Conservation (phyloP, 2,888 invertebrate species). For the Schizotus pectinicornis region DNA sequence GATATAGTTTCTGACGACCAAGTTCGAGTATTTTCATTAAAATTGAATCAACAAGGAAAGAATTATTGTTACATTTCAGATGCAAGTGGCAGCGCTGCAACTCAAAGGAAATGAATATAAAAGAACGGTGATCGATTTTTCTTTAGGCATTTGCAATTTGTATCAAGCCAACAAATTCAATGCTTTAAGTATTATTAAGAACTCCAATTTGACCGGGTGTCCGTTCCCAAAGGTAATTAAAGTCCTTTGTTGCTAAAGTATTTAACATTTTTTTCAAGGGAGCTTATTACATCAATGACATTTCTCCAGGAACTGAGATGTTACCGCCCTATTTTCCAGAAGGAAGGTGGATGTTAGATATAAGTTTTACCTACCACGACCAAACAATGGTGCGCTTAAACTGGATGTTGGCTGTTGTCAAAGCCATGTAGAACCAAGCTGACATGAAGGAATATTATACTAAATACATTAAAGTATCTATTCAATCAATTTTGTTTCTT, state of each 20-base stretch:
- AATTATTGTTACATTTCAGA: slow-evolving; percentile 2
- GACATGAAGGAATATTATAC: too few relatives aligned
- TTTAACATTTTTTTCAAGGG: slow-evolving; percentile 6
- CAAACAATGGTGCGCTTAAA: slow-evolving; percentile 1
- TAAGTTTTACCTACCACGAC: slow-evolving; percentile 1
- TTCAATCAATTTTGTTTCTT: too few relatives aligned
- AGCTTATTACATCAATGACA: slow-evolving; percentile 14
- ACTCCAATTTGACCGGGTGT: slow-evolving; percentile 13
- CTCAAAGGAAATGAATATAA: slow-evolving; percentile 16
- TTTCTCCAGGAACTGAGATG: slow-evolving; percentile 7
- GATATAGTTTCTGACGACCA: slow-evolving; percentile 15
- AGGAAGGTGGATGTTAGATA: slow-evolving; percentile 15
- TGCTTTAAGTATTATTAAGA: slow-evolving; percentile 4
- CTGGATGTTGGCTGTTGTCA: slow-evolving; percentile 10
- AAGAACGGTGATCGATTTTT: slow-evolving; percentile 16
- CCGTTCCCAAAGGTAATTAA: slow-evolving; percentile 17
- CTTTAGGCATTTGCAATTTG: slow-evolving; percentile 13
- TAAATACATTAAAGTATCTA: too few relatives aligned
- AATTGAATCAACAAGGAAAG: not conserved
- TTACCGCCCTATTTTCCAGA: slow-evolving; percentile 19
- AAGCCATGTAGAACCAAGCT: slow-evolving; percentile 24
- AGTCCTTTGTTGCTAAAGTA: not conserved
- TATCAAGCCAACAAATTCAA: slow-evolving; percentile 15
- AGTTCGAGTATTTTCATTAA: not conserved
- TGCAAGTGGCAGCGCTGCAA: slow-evolving; percentile 7